Base-by-base conservation (phyloP, 2,797 vertebrate species). In the Cynodonichthys magdalenae region DNA sequence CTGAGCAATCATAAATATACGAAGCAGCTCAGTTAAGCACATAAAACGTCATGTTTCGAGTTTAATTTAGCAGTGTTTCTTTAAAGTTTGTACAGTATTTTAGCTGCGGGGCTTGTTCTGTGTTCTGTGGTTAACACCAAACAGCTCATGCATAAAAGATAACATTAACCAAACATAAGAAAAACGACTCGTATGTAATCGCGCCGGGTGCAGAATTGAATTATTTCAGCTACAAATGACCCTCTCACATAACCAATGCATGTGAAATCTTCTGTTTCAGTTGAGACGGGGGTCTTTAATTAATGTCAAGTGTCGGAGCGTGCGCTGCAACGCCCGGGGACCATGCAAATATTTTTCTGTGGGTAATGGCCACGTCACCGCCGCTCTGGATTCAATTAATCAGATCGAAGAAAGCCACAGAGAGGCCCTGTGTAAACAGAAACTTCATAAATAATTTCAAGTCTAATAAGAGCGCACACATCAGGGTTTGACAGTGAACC, bases 331-430 rank as follows among this genome's bases (percentile, higher is more conserved):
- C 75, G 64, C 47, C 66, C 7, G 34, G 70, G 67, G 78, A 71
- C 44, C 57, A 67, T 59, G 80, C 53, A 75, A 53, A 84, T 78
- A 76, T 75, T 66, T 57, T 71, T 69, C 63, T 69, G 69, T 70
- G 73, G 65, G 6, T 73, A 79, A 87, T 63, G 71, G 72, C 58
- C 47, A 20, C 58, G 80, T 84, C 74, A 61, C 65, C 51, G 50
- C 68, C 53, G 53, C 28, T 59, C 36, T 69, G 59, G 45, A 59
- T 78, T 80, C 41, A 69, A 84, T 90, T 83, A 84, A 85, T 88
- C 83, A 83, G 42, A 63, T 24, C 1, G 52, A 44, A 55, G 29
- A 74, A 76, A 24, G 75, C 51, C 48, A 63, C 63, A 58, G 51
- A 39, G 60, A 70, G 72, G 63, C 48, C 39, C 53, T 24, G 55